Conservation (phyloP, 2,888 invertebrate species). For the Anoncus sp. region DNA sequence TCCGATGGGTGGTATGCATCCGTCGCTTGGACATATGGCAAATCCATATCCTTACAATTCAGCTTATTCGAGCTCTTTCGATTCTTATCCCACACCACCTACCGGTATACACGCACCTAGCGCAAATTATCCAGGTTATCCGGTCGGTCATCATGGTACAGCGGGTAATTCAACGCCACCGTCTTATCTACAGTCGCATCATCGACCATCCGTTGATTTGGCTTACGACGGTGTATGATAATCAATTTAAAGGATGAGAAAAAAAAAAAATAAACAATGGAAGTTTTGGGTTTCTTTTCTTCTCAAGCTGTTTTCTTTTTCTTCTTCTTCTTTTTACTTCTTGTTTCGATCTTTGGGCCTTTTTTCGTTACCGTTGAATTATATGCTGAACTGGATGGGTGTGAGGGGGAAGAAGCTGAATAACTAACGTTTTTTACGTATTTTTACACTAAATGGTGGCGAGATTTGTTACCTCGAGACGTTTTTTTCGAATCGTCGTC, state of each 20-base stretch:
- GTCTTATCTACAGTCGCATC: constrained; percentile 80
- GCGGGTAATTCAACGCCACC: constrained; percentile 78
- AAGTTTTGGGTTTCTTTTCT: not conserved
- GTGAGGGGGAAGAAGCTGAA: constrained; percentile 40
- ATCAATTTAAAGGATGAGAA: constrained; percentile 73
- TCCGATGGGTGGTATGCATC: constrained; percentile 79
- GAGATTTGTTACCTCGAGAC: no score
- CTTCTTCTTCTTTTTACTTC: not conserved
- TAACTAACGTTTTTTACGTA: constrained; percentile 76
- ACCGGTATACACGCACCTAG: constrained; percentile 87
- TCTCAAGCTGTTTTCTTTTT: not conserved
- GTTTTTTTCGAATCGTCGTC: constrained; percentile 36
- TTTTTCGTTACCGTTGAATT: no score
- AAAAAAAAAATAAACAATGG: not conserved
- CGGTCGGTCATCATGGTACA: no score
- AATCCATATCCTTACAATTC: constrained; percentile 80
- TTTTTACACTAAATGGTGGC: constrained; percentile 76
- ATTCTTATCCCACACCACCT: constrained; percentile 84
- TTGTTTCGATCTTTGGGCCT: not conserved
- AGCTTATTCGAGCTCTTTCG: constrained; percentile 81
- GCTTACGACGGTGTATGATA: constrained; percentile 82
- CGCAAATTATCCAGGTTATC: constrained; percentile 87
- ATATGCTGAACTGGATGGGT: no score
- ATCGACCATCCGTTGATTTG: constrained; percentile 81
- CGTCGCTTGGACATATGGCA: constrained; percentile 73